These are phyloP conservation scores for Portevinia maculata DNA, from an alignment of 2,888 invertebrate genomes.

Conservation along the genomic window DNA sequence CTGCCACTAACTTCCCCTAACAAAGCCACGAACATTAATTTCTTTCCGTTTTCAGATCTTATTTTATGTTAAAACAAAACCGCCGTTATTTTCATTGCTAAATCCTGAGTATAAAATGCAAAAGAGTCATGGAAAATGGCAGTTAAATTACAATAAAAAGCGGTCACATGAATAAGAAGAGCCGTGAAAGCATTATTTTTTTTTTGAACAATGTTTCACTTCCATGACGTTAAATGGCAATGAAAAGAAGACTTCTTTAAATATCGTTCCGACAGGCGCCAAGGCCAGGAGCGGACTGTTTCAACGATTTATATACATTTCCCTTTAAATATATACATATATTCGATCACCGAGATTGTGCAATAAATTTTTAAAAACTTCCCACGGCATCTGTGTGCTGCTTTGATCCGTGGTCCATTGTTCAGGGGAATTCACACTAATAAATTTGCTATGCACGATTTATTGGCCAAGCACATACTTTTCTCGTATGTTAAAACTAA, in stretches of 20 bases:
- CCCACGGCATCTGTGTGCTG: conserved; percentile 11
- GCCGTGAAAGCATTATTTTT: conserved; percentile 14
- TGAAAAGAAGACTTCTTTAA: conserved; percentile 30
- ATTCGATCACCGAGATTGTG: conserved; percentile 21
- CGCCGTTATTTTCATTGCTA: conserved; percentile 57
- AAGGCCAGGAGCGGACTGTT: conserved; percentile 27
- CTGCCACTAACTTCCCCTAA: conserved; percentile 15
- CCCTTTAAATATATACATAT: conserved; percentile 26
- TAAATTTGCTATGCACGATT: conserved; percentile 22
- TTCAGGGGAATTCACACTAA: conserved; percentile 15
- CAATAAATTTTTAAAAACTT: conserved; percentile 20
- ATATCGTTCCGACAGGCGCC: conserved; percentile 9
- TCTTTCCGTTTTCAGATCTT: conserved; percentile 8
- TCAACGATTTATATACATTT: conserved; percentile 30
- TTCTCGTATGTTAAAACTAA: neutral
- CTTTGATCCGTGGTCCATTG: conserved; percentile 23
- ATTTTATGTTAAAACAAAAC: conserved; percentile 30
- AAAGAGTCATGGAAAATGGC: conserved; percentile 24
- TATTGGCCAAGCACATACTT: neutral
- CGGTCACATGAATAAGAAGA: conserved; percentile 49
- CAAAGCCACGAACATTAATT: conserved; percentile 5
- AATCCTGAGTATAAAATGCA: conserved; percentile 41
- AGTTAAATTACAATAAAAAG: conserved; percentile 28
- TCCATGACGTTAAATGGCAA: conserved; percentile 15
- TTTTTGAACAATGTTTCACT: conserved; percentile 22